Evolutionary conservation across 2,888 invertebrate genomes (phyloP).

Genomic region (Nowickia ferox): DNA sequence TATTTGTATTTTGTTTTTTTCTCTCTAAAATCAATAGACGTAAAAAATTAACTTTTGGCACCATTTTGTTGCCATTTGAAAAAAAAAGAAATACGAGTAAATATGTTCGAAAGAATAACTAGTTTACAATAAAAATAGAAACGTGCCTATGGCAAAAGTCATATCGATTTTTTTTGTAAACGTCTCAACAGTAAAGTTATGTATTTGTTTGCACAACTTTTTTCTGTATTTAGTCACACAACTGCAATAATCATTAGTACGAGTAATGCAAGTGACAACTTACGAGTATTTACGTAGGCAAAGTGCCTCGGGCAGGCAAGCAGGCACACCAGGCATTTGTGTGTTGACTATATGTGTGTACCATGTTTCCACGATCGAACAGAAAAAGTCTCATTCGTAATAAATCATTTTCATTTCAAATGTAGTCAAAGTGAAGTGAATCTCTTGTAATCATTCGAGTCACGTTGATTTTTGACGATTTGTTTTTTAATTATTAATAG

Average conservation of each 20-base stretch:
- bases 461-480: too few species aligned
- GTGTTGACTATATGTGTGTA: too few species aligned
- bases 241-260: conserved; percentile 31
- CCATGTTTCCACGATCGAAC: too few species aligned
- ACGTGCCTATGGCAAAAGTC: conserved; percentile 41
- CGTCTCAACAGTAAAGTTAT: neutral
- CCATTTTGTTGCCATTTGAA: conserved; percentile 30
- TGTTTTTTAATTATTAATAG: too few species aligned
- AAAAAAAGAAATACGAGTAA: neutral
- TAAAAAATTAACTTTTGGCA: conserved; percentile 49
- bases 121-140: conserved; percentile 24
- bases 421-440: too few species aligned
- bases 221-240: conserved; percentile 41
- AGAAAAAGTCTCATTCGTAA: too few species aligned
- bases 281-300: conserved; percentile 52
- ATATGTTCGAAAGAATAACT: conserved; percentile 1
- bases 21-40: conserved; percentile 20
- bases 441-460: too few species aligned
- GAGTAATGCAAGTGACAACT: conserved; percentile 43
- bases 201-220: neutral
- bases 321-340: neutral
- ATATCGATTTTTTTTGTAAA: conserved; percentile 49
- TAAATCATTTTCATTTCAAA: too few species aligned
- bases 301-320: neutral
- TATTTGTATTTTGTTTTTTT: conserved; percentile 3